phyloP scores from a whole-genome alignment of 2,113 vertebrate genomes.

The Pteropus alecto region DNA sequence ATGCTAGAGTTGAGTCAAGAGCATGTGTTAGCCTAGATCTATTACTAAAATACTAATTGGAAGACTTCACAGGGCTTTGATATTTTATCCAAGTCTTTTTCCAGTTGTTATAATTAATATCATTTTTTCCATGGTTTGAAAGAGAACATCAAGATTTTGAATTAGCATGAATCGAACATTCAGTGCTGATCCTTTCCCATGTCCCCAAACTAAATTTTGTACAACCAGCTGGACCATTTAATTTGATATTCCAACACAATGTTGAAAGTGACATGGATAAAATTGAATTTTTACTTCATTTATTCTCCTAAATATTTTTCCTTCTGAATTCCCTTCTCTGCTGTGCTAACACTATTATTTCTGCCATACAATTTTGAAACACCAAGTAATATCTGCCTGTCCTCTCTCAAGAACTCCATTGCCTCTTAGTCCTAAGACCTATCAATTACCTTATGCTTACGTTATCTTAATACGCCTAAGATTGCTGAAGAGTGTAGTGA shows the following conservation, averaged over 20 bases:
- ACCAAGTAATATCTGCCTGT: background rate
- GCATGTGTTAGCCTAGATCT: background rate
- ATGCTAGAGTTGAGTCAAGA: background rate
- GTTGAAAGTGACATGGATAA: constrained; percentile 8
- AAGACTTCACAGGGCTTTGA: background rate
- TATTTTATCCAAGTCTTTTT: background rate
- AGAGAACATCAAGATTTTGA: background rate
- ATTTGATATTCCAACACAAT: background rate
- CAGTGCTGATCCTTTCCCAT: background rate
- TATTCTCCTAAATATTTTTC: background rate
- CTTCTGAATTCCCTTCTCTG: background rate
- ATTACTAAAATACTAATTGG: background rate
- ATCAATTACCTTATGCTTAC: background rate
- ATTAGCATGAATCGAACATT: background rate
- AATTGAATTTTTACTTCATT: background rate
- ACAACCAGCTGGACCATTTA: background rate
- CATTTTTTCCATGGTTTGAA: background rate
- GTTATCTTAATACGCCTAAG: background rate
- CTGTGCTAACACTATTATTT: background rate
- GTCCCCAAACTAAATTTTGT: background rate
- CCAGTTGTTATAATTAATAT: background rate
- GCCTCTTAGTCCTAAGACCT: background rate
- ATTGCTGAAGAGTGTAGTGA: background rate
- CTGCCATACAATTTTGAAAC: constrained; percentile 1
- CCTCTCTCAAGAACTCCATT: background rate